Evolutionary conservation across 92 coral and sea anemone species (phyloP), one percentile per base, ranked within the genome.

Genomic region (Palythoa grandis): DNA sequence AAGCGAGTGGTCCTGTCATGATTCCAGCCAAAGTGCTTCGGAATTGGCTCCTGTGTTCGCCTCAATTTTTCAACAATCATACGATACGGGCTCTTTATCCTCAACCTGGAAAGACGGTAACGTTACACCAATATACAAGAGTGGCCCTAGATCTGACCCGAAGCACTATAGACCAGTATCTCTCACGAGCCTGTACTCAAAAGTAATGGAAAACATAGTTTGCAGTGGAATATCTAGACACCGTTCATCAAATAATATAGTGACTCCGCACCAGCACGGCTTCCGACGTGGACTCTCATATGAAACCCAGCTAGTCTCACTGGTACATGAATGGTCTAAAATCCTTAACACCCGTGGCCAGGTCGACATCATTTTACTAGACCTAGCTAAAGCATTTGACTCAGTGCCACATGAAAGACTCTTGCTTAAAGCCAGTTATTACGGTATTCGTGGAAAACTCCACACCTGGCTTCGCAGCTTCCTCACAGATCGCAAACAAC

Each of bases 1-100:
- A 79, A 71, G 92, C 86, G 52, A 24, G 90, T 86, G 87, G 92
- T 16, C 90, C 90, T 63, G 87, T 79, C 73, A 50, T 69, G 70
- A 78, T 79, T 37, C 83, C 90, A 52, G 83, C 76, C 52, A 37
- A 43, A 39, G 79, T 89, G 20, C 79, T 77, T 20, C 88, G 23
- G 54, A 14, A 72, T 14, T 39, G 53, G 67, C 87, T 25, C 84
- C 79, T 15, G 65, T 84, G 22, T 75, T 84, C 52, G 87, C 87
- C 87, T 69, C 87, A 0, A 52, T 50, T 29, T 84, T 84, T 39
- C 71, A 72, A 72, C 80, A 84, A 24, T 50, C 87, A 66, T 84
- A 43, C 5, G 78, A 74, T 23, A 76, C 82, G 11, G 67, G 67
- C 48, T 52, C 58, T 9, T 19, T 74, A n/a, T 58, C 78, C 29